Percentiles rank a stretch among this genome's conserved stretches.
phyloP scores from a whole-genome alignment of 2,888 invertebrate genomes.

The Pherbina coryleti region DNA sequence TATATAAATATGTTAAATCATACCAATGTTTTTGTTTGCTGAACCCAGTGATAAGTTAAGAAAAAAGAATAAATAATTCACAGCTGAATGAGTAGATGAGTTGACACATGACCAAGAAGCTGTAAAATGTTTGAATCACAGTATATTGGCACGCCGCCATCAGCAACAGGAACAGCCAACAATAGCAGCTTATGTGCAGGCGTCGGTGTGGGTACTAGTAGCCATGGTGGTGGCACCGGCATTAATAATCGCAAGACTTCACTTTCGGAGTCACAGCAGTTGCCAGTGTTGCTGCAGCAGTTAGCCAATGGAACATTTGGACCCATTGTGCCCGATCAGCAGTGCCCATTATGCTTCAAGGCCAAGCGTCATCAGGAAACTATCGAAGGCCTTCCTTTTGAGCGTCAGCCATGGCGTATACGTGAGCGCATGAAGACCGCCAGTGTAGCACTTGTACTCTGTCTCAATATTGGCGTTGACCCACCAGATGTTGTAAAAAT shows the following conservation, averaged over 20 bases:
- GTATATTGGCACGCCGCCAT: conserved; percentile 45
- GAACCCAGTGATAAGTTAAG: neutral
- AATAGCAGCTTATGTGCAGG: conserved; percentile 26
- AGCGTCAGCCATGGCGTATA: conserved; percentile 89
- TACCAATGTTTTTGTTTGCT: neutral
- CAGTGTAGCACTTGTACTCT: conserved; percentile 96
- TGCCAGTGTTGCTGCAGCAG: conserved; percentile 50
- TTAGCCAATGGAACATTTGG: conserved; percentile 50
- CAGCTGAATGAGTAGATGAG: neutral
- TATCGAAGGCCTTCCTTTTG: conserved; percentile 76
- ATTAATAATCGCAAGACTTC: conserved; percentile 54
- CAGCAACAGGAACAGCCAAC: neutral
- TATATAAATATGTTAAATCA: neutral
- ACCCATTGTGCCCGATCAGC: conserved; percentile 50
- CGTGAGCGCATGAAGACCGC: conserved; percentile 99
- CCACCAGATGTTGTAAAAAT: conserved; percentile 98
- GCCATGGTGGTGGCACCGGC: conserved; percentile 31
- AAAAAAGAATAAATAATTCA: neutral
- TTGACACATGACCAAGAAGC: neutral
- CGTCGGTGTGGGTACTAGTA: conserved; percentile 23
- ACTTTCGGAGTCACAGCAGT: conserved; percentile 50
- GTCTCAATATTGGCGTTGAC: conserved; percentile 99
- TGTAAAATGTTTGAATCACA: conserved; percentile 53
- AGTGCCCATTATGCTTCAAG: conserved; percentile 62
- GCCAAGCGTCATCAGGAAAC: conserved; percentile 76